Evolutionary conservation across 2,888 invertebrate genomes (phyloP).

Genomic region (Acrobasis repandana): DNA sequence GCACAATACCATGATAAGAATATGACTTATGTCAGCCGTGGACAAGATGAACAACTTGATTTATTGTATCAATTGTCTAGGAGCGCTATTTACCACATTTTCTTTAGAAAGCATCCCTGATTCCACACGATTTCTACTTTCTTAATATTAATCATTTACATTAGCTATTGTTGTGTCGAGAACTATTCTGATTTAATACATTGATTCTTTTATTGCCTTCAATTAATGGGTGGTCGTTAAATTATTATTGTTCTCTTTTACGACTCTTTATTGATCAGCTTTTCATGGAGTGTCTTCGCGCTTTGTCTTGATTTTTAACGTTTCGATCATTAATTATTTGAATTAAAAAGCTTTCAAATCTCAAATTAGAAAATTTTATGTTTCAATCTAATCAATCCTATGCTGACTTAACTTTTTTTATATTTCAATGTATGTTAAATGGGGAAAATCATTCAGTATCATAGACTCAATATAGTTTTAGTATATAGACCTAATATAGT

Average conservation of each 20-base stretch:
- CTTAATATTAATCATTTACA: constrained; percentile 51
- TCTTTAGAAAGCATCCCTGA: constrained; percentile 49
- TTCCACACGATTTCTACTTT: constrained; percentile 56
- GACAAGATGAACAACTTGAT: constrained; percentile 47
- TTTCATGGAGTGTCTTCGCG: background rate
- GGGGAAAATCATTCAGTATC: too few species aligned
- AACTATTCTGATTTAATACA: constrained; percentile 7
- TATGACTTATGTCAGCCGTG: constrained; percentile 54
- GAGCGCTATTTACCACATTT: constrained; percentile 26
- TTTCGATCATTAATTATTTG: background rate
- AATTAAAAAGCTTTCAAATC: background rate
- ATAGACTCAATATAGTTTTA: too few species aligned
- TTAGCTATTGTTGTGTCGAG: constrained; percentile 37
- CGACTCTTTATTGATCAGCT: background rate
- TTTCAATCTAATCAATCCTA: too few species aligned
- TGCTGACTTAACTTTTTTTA: too few species aligned
- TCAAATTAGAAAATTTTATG: background rate
- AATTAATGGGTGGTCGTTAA: constrained; percentile 1
- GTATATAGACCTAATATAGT: too few species aligned
- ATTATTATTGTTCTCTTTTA: constrained; percentile 1
- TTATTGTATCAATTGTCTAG: constrained; percentile 50
- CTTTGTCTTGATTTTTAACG: background rate
- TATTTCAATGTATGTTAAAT: too few species aligned
- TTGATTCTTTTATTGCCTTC: background rate
- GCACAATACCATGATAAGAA: constrained; percentile 73